A percentile compares a stretch with the other conserved stretches of the same genome.
phyloP scores from a whole-genome alignment of 2,113 vertebrate genomes.

The Platycercus adscitus region DNA sequence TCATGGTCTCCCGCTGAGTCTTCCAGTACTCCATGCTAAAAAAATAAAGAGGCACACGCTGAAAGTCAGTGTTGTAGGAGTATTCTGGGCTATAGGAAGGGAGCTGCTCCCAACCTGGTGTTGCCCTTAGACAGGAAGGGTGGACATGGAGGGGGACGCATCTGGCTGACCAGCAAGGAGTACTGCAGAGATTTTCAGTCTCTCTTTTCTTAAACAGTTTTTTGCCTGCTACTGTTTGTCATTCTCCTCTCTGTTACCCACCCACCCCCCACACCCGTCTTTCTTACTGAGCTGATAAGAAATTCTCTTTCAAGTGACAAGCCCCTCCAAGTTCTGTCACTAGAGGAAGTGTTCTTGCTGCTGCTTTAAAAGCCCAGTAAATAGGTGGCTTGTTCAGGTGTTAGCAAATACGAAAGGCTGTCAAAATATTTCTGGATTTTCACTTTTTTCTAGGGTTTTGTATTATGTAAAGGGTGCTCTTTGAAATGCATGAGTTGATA shows the following conservation, averaged over 20 bases:
- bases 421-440: not conserved
- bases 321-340: not conserved
- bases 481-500: not conserved
- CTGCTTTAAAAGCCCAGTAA: not conserved
- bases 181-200: not conserved
- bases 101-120: not conserved
- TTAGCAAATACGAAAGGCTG: not conserved
- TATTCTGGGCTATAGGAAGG: not conserved
- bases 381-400: not conserved
- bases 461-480: not conserved
- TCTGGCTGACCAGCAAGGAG: not conserved
- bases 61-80: not conserved
- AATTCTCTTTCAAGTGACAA: slow-evolving; percentile 31
- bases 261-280: not conserved
- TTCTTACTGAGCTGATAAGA: not conserved
- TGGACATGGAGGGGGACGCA: not conserved
- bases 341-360: not conserved
- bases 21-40: not conserved
- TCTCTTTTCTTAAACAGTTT: not conserved
- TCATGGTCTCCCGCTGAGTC: not conserved
- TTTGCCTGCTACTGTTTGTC: not conserved
- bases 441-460: not conserved
- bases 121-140: not conserved
- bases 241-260: not conserved
- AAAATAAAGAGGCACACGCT: not conserved